Percentiles rank a stretch among this genome's conserved stretches.
These are phyloP conservation scores for Thymelicus sylvestris DNA, from an alignment of 2,888 invertebrate species.

Conservation along the genomic window DNA sequence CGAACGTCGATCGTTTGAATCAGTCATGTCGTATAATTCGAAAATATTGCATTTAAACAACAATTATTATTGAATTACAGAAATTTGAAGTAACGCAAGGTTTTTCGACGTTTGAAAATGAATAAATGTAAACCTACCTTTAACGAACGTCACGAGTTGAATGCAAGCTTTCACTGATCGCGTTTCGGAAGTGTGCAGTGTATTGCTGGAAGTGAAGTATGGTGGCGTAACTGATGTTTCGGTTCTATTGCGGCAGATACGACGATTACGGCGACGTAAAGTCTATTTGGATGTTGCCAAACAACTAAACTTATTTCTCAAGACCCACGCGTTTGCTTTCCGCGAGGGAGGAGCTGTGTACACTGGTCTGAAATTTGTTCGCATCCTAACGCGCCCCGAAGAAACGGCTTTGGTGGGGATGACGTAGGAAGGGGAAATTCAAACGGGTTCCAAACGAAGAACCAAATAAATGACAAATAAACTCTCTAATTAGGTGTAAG, in stretches of 20 bases:
- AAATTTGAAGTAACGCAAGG: neutral
- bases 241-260: conserved; percentile 5
- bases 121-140: conserved; percentile 37
- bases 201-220: conserved; percentile 2
- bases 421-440: conserved; percentile 21
- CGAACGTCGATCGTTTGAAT: neutral
- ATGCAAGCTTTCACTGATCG: conserved; percentile 39
- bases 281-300: conserved; percentile 2
- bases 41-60: neutral
- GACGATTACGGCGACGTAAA: neutral
- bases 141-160: conserved; percentile 21
- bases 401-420: conserved; percentile 36
- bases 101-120: conserved; percentile 4
- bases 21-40: neutral
- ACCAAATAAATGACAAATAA: conserved; percentile 12
- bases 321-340: conserved; percentile 24
- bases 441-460: conserved; percentile 18
- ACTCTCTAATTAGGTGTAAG: conserved; percentile 31
- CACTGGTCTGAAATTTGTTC: conserved; percentile 34
- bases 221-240: conserved; percentile 1
- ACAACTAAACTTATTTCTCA: conserved; percentile 24
- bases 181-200: conserved; percentile 28
- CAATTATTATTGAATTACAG: neutral
- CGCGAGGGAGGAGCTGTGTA: conserved; percentile 26
- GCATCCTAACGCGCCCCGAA: conserved; percentile 15